These are phyloP conservation scores for Pantala flavescens DNA, from an alignment of 1,140 invertebrate species.

Conservation along the genomic window DNA sequence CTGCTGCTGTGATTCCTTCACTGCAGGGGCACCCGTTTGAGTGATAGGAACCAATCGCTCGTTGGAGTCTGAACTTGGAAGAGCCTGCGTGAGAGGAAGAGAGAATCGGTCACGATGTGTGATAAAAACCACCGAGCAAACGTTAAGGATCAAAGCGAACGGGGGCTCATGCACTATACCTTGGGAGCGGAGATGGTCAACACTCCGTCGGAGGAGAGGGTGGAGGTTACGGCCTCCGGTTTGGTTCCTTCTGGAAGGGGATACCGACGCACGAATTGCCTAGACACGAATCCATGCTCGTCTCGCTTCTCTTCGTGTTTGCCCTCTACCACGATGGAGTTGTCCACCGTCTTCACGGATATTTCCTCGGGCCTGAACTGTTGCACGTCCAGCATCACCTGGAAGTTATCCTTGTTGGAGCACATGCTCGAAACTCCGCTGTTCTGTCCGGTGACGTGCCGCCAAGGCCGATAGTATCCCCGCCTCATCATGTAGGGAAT, in stretches of 20 bases:
- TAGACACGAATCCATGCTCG: conserved; percentile 50
- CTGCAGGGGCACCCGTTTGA: conserved; percentile 39
- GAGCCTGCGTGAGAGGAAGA: neutral
- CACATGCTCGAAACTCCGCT: conserved; percentile 12
- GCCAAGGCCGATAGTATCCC: conserved; percentile 19
- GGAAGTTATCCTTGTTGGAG: conserved; percentile 27
- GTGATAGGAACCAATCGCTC: conserved; percentile 39
- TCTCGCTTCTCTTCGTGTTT: conserved; percentile 60
- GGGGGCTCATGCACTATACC: too few relatives aligned
- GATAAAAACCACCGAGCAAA: too few relatives aligned
- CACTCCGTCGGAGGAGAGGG: conserved; percentile 61
- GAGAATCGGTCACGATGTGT: too few relatives aligned
- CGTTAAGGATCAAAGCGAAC: too few relatives aligned
- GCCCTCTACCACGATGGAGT: conserved; percentile 52
- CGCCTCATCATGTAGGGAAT: too few relatives aligned
- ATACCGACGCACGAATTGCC: conserved; percentile 56
- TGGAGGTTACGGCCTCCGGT: conserved; percentile 50
- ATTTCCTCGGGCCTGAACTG: conserved; percentile 75
- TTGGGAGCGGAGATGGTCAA: conserved; percentile 47
- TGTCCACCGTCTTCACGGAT: conserved; percentile 46
- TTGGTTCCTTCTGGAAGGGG: conserved; percentile 55
- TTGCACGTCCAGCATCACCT: conserved; percentile 70
- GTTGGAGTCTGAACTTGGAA: conserved; percentile 18
- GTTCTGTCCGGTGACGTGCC: conserved; percentile 12
- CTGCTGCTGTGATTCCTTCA: too few relatives aligned